A percentile compares a stretch with the other conserved stretches of the same genome.
Evolutionary conservation across 1,140 invertebrate species (phyloP).

Genomic region (Thaumatotibia leucotreta): DNA sequence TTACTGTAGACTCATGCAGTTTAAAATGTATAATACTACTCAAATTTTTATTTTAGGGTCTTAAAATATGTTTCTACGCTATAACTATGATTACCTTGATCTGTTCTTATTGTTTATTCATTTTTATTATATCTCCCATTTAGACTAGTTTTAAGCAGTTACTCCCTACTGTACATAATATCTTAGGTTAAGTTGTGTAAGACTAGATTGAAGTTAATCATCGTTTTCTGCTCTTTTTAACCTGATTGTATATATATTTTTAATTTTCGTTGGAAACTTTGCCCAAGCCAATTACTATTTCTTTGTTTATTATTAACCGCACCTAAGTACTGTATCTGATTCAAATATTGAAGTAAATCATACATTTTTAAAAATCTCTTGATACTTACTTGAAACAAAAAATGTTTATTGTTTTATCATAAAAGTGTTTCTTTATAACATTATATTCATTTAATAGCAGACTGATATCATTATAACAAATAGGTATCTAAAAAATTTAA

Average conservation of each 20-base stretch:
- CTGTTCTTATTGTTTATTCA: slow-evolving; percentile 46
- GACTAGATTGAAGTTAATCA: slow-evolving; percentile 71
- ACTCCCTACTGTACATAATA: slow-evolving; percentile 24
- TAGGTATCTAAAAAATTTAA: too few species aligned
- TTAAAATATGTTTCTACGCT: not conserved
- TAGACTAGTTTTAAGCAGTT: slow-evolving; percentile 24
- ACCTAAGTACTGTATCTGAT: too few species aligned
- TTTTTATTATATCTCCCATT: slow-evolving; percentile 21
- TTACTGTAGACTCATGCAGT: too few species aligned
- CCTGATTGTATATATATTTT: not conserved
- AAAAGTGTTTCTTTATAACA: too few species aligned
- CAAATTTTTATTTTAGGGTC: too few species aligned
- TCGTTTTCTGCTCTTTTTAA: slow-evolving; percentile 42
- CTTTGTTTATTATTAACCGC: too few species aligned
- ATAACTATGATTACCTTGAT: slow-evolving; percentile 65
- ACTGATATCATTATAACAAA: too few species aligned
- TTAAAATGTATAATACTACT: not conserved
- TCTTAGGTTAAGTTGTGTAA: slow-evolving; percentile 30
- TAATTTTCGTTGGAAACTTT: not conserved
- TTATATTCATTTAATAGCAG: too few species aligned
- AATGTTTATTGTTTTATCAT: too few species aligned
- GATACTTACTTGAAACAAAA: too few species aligned
- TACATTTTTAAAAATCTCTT: too few species aligned
- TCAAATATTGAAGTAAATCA: too few species aligned
- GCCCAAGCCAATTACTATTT: not conserved